Evolutionary conservation across 2,888 invertebrate genomes (phyloP), one percentile per base, ranked within the genome.

Genomic region (Emesis furor): DNA sequence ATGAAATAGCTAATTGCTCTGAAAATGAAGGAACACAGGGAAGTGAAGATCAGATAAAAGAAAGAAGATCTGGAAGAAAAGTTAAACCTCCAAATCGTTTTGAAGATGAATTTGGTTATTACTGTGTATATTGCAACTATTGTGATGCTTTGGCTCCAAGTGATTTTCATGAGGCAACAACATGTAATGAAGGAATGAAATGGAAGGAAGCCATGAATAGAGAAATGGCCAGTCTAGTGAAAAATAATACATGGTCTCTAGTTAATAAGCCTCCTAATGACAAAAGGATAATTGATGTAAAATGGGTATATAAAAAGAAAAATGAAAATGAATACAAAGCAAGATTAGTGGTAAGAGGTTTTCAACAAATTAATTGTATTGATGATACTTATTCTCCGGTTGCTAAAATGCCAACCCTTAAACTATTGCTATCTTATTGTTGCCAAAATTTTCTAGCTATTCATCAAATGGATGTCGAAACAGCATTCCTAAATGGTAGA

Each of bases 241-340:
- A 24, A 24, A 24, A 24, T 24, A 24, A 24, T 42, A 92, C 91
- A 32, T 85, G 35, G 24, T 83, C 72, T 84, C 14, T 92, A 74
- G 89, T 90, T 37, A 82, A 87, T 3, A 83, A 76, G 42, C 92
- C 91, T 75, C 86, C 90, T 87, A 86, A 90, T 7, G 79, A 90
- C n/a, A 86, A 92, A 59, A 55, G 7, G 59, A 24, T 59, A 59
- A 24, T 59, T 7, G 91, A 91, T 89, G 89, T 89, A 2, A 91
- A 90, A 73, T 92, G 91, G 91, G 77, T 92, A 8, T 92, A 76
- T 78, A 92, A 77, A 81, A 92, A 46, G 80, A 91, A 92, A 84
- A 83, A 65, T 62, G 77, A 91, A 55, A 87, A 82, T 59, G 59
- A 59, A 1, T 83, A 76, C 76, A 83, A 79, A 65, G 79, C 82